Evolutionary conservation across 2,113 vertebrate species (phyloP).

Genomic region (Cyphomyrus discorhynchus): DNA sequence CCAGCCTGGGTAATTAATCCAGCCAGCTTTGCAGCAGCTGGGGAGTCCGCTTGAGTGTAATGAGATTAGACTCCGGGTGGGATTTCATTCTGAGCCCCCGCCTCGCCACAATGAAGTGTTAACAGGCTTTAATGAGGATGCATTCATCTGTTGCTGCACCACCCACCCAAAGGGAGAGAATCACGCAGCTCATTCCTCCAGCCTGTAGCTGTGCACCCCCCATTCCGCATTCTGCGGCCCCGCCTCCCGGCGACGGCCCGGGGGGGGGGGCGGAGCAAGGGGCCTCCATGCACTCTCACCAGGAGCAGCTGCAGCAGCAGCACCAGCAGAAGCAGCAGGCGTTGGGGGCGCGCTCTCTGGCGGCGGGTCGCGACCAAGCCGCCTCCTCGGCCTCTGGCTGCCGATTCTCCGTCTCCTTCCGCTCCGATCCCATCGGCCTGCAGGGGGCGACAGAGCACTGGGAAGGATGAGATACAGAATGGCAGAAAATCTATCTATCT

Average conservation of each 20-base stretch:
- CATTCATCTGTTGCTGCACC: background rate
- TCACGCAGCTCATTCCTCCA: background rate
- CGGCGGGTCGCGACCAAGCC: slow-evolving; percentile 42
- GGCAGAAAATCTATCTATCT: background rate
- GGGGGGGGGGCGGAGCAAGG: background rate
- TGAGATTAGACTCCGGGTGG: background rate
- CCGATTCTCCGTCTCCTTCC: slow-evolving; percentile 84
- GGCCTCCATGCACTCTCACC: slow-evolving; percentile 58
- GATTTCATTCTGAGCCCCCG: background rate
- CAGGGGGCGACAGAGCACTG: slow-evolving; percentile 22
- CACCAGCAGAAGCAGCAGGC: slow-evolving; percentile 99
- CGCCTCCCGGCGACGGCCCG: background rate
- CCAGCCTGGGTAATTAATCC: slow-evolving; percentile 5
- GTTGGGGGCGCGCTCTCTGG: slow-evolving; percentile 73
- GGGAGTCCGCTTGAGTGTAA: slow-evolving; percentile 1
- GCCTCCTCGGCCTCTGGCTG: slow-evolving; percentile 65
- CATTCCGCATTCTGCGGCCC: too few species aligned
- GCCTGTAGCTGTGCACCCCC: background rate
- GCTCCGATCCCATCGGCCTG: slow-evolving; percentile 89
- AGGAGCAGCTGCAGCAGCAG: slow-evolving; percentile 97
- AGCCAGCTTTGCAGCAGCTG: background rate
- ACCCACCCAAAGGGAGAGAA: background rate
- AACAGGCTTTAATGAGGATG: background rate
- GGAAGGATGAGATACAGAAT: background rate
- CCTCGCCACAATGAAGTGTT: background rate